phyloP scores from a whole-genome alignment of 2,888 invertebrate genomes.

The Drosophila prolongata region DNA sequence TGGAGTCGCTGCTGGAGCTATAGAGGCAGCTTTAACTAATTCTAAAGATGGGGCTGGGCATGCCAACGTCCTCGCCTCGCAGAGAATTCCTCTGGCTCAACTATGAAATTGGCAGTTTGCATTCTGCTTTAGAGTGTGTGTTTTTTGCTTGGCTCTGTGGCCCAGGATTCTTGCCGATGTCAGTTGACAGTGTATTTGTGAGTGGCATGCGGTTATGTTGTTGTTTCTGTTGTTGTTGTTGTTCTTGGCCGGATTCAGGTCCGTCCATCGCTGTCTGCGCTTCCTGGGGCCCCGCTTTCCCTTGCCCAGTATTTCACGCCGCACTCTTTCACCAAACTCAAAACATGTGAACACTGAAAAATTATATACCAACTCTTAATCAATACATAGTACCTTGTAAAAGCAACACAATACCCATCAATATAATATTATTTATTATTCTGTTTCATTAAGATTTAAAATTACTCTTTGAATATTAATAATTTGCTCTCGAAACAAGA shows the following conservation, averaged over 20 bases:
- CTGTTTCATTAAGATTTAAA: too few species aligned
- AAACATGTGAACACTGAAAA: slow-evolving; percentile 8
- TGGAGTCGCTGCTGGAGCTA: slow-evolving; percentile 30
- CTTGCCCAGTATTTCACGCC: slow-evolving; percentile 63
- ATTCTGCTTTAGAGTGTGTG: slow-evolving; percentile 48
- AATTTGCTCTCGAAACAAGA: too few species aligned
- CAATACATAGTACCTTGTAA: too few species aligned
- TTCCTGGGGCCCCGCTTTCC: slow-evolving; percentile 41
- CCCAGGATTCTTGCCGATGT: slow-evolving; percentile 54
- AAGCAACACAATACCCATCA: too few species aligned
- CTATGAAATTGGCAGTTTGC: slow-evolving; percentile 79
- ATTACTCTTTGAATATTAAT: too few species aligned
- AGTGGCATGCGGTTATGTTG: slow-evolving; percentile 60
- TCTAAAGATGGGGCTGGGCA: slow-evolving; percentile 55
- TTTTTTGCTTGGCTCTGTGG: slow-evolving; percentile 20
- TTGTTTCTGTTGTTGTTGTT: background rate
- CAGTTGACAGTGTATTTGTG: slow-evolving; percentile 21
- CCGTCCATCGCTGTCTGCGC: slow-evolving; percentile 30
- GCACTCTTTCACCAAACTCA: slow-evolving; percentile 45
- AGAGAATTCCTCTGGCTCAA: slow-evolving; percentile 47
- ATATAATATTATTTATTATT: too few species aligned
- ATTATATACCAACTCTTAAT: background rate
- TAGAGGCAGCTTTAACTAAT: slow-evolving; percentile 20
- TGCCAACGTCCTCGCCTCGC: slow-evolving; percentile 63
- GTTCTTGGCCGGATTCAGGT: slow-evolving; percentile 17